Percentiles rank a stretch among this genome's conserved stretches.
Evolutionary conservation across 2,888 invertebrate species (phyloP).

Genomic region (Athalia rosae): DNA sequence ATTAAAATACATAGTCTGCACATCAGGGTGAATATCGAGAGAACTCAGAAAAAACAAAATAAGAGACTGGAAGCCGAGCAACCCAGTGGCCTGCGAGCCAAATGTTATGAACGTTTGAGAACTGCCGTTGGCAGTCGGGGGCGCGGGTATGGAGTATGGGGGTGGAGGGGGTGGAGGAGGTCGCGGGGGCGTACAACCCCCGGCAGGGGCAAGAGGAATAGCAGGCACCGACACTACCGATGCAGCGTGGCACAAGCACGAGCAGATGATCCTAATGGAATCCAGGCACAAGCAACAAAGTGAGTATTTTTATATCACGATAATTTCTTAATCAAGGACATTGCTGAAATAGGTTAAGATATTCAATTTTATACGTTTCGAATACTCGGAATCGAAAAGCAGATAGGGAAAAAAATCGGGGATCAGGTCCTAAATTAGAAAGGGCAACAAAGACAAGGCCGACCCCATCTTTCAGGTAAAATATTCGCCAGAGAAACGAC

Average conservation of each 20-base stretch:
- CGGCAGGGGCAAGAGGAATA: slow-evolving; percentile 67
- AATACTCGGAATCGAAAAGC: not conserved
- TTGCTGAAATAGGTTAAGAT: too few species aligned
- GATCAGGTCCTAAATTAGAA: not conserved
- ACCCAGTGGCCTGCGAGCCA: slow-evolving; percentile 57
- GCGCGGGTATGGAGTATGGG: slow-evolving; percentile 72
- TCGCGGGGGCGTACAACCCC: slow-evolving; percentile 69
- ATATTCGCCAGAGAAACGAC: not conserved
- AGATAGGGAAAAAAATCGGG: not conserved
- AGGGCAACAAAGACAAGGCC: slow-evolving; percentile 1
- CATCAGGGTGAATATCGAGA: not conserved
- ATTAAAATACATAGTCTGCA: not conserved
- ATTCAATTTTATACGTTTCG: too few species aligned
- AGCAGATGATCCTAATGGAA: slow-evolving; percentile 73
- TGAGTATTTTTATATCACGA: slow-evolving; percentile 57
- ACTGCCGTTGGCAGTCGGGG: slow-evolving; percentile 66
- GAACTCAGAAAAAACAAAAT: not conserved
- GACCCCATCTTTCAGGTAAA: slow-evolving; percentile 30
- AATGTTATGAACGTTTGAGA: slow-evolving; percentile 71
- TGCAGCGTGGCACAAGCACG: slow-evolving; percentile 72
- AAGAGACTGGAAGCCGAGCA: slow-evolving; percentile 43
- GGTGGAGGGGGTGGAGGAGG: slow-evolving; percentile 65
- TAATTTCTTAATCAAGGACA: not conserved
- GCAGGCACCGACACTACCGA: slow-evolving; percentile 72
- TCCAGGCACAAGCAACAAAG: slow-evolving; percentile 72